phyloP scores from a whole-genome alignment of 2,797 vertebrate species.

The Etheostoma nigrum region DNA sequence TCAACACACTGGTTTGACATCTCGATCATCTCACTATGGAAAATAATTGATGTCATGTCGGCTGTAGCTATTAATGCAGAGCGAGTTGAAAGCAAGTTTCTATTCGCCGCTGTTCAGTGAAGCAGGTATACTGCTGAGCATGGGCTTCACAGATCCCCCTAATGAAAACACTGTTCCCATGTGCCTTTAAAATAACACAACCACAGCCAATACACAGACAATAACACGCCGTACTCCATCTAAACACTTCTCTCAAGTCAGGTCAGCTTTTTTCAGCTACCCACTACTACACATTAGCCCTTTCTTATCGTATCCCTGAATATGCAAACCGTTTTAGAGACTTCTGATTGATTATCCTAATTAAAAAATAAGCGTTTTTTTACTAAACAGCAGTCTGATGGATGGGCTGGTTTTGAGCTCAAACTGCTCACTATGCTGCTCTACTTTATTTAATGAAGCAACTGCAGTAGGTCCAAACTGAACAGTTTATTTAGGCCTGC shows the following conservation, averaged over 20 bases:
- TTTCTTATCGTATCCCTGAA: slow-evolving; percentile 9
- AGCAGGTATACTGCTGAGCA: slow-evolving; percentile 44
- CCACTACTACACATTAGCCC: background rate
- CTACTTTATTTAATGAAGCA: slow-evolving; percentile 59
- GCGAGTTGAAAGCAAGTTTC: background rate
- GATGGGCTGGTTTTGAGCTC: slow-evolving; percentile 27
- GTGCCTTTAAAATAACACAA: slow-evolving; percentile 43
- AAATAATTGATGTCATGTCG: slow-evolving; percentile 53
- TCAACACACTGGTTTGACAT: slow-evolving; percentile 21
- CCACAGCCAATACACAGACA: slow-evolving; percentile 22
- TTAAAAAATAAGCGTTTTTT: slow-evolving; percentile 46
- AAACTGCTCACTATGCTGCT: slow-evolving; percentile 45
- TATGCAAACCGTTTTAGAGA: background rate
- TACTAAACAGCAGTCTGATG: slow-evolving; percentile 51
- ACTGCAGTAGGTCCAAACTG: slow-evolving; percentile 37
- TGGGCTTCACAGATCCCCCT: slow-evolving; percentile 12
- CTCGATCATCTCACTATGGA: slow-evolving; percentile 25
- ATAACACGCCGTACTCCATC: slow-evolving; percentile 7
- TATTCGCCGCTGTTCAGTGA: slow-evolving; percentile 18
- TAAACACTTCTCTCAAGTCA: slow-evolving; percentile 57
- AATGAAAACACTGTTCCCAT: slow-evolving; percentile 52
- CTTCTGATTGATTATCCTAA: slow-evolving; percentile 51
- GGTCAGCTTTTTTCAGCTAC: slow-evolving; percentile 51
- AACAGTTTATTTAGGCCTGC: slow-evolving; percentile 53
- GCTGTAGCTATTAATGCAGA: slow-evolving; percentile 21